These are phyloP conservation scores for Lasioglossum morio DNA, from an alignment of 2,888 invertebrate genomes.

Conservation along the genomic window DNA sequence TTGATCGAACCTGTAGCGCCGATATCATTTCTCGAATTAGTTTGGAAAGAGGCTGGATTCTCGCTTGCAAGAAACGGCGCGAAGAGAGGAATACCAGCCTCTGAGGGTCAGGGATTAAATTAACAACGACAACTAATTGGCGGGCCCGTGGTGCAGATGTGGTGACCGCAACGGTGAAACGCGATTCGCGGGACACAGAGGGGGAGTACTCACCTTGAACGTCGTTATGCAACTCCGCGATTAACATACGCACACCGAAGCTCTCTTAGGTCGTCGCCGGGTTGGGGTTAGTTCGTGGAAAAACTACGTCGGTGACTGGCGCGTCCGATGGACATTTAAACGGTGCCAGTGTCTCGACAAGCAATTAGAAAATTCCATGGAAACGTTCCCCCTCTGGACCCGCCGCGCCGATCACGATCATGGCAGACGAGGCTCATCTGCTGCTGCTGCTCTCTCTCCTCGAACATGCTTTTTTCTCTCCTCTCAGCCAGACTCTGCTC, in stretches of 20 bases:
- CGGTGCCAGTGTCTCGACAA: conserved; percentile 51
- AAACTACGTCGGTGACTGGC: conserved; percentile 24
- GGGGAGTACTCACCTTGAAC: conserved; percentile 78
- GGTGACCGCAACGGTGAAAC: conserved; percentile 45
- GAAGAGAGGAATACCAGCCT: not conserved
- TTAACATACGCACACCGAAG: conserved; percentile 60
- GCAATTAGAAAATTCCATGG: conserved; percentile 60
- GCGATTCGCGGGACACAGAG: conserved; percentile 31
- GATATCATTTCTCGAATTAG: not conserved
- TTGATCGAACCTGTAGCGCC: too few relatives aligned
- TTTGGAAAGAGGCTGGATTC: not conserved
- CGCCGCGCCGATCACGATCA: not conserved
- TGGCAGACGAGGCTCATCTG: not conserved
- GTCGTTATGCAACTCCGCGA: conserved; percentile 74
- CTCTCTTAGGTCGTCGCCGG: conserved; percentile 3
- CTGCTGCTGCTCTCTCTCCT: conserved; percentile 26
- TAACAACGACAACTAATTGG: conserved; percentile 63
- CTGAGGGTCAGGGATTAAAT: conserved; percentile 61
- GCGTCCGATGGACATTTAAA: conserved; percentile 17
- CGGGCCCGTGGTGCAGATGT: conserved; percentile 38
- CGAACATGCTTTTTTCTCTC: conserved; percentile 16
- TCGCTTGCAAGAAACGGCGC: not conserved
- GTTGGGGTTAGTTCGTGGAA: conserved; percentile 57
- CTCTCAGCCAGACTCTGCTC: conserved; percentile 7
- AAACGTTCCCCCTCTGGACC: conserved; percentile 36